Base-by-base conservation (phyloP, 2,888 invertebrate species). In the Brachylomia viminalis region DNA sequence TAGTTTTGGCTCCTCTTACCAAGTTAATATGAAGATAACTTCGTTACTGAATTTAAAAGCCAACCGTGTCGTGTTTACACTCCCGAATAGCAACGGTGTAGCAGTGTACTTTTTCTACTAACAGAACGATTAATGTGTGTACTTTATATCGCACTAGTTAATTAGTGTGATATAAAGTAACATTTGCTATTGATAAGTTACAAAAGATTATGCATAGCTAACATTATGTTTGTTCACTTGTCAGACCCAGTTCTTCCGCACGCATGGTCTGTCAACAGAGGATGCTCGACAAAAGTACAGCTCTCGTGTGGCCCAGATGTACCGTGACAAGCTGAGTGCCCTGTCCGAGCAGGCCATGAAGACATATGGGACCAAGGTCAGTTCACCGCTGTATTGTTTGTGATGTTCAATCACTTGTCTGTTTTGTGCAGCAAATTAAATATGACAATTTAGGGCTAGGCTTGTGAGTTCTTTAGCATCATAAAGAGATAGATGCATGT, bases 271-370 rank as follows among this genome's bases (percentile, higher is more conserved):
- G 93, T 97, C 97, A 76, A 98, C 99, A 56, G 98, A 98, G 67
- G 99, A 99, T 96, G 98, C 99, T 30, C 99, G 99, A 88, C 99
- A 99, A 94, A 99, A 99, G 94, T 99, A 99, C 95, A 99, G 98
- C 92, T 99, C 99, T 4, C 97, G 99, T 77, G 99, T 99, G 68
- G 99, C 99, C 2, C 98, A 98, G 91, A 96, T 99, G 90, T 99
- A 99, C 95, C 97, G 98, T 89, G 99, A 99, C 90, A 99, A 99
- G 94, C 96, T 99, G 80, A 96, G 97, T 84, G 97, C 98, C 73
- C 94, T 97, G 88, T 98, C 99, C n/a, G 97, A 98, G 84, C 98
- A 98, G 91, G 99, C 99, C 23, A 98, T 99, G 97, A 98, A 98
- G 94, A 97, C 98, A 54, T 98, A 99, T 94, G 99, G 99, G 75